phyloP scores from a whole-genome alignment of 2,888 invertebrate genomes.

The Caenorhabditis zanzibari region DNA sequence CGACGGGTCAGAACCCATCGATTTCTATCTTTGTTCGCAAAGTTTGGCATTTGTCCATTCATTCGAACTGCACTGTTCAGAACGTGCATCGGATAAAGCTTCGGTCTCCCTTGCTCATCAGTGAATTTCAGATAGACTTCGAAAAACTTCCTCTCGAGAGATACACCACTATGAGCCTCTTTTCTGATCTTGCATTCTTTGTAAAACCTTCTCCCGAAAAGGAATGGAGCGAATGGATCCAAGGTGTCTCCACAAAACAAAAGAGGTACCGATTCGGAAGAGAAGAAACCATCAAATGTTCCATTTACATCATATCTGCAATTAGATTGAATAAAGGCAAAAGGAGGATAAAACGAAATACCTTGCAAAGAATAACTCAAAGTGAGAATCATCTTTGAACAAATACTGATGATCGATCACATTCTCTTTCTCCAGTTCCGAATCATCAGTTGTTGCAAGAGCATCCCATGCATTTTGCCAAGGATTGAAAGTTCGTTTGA shows the following conservation, averaged over 20 bases:
- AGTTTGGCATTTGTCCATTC: slow-evolving; percentile 84
- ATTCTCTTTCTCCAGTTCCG: slow-evolving; percentile 77
- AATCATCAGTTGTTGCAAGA: slow-evolving; percentile 74
- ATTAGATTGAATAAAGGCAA: too few species aligned
- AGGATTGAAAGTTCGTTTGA: slow-evolving; percentile 53
- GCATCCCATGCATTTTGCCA: slow-evolving; percentile 73
- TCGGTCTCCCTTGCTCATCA: slow-evolving; percentile 39
- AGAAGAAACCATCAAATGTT: slow-evolving; percentile 58
- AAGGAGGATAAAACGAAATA: too few species aligned
- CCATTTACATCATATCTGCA: slow-evolving; percentile 58
- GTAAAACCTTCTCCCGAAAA: slow-evolving; percentile 51
- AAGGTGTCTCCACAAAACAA: slow-evolving; percentile 36
- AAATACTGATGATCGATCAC: slow-evolving; percentile 74
- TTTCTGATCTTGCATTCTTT: slow-evolving; percentile 46
- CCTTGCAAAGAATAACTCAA: slow-evolving; percentile 62
- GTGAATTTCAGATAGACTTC: slow-evolving; percentile 51
- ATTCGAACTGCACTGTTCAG: slow-evolving; percentile 85
- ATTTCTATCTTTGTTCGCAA: slow-evolving; percentile 49
- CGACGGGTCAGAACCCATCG: slow-evolving; percentile 88
- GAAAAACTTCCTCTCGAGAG: slow-evolving; percentile 38
- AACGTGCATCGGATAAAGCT: slow-evolving; percentile 86
- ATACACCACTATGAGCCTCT: not conserved
- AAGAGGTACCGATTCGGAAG: not conserved
- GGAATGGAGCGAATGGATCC: slow-evolving; percentile 41
- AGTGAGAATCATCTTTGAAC: slow-evolving; percentile 33